Evolutionary conservation across 1,140 invertebrate genomes (phyloP).

Genomic region (Globodera ellingtonae): DNA sequence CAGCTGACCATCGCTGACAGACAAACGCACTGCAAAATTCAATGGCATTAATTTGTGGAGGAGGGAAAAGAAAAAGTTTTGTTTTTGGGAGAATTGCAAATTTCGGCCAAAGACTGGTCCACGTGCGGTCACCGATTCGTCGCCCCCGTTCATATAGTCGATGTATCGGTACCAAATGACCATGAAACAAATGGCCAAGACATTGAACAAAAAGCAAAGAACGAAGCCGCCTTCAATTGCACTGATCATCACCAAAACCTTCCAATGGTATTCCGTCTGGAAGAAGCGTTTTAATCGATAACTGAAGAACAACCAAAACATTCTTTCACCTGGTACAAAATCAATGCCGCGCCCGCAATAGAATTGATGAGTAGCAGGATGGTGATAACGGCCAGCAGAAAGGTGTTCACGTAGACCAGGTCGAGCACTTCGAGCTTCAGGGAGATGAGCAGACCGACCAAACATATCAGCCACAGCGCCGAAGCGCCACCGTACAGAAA

Average conservation of each 20-base stretch:
- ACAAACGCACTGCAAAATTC: constrained; percentile 49
- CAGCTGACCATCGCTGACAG: constrained; percentile 36
- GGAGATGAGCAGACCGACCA: constrained; percentile 54
- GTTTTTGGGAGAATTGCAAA: not conserved
- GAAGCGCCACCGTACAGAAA: constrained; percentile 49
- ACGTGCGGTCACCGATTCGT: constrained; percentile 49
- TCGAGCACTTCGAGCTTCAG: constrained; percentile 57
- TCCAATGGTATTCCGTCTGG: constrained; percentile 54
- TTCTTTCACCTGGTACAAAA: constrained; percentile 60
- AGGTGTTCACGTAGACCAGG: constrained; percentile 59
- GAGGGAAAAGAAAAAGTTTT: not conserved
- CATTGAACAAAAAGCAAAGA: constrained; percentile 49
- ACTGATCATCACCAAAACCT: constrained; percentile 45
- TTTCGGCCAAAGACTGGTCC: constrained; percentile 8
- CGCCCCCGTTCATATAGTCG: constrained; percentile 57
- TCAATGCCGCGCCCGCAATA: constrained; percentile 45
- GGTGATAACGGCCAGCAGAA: constrained; percentile 50
- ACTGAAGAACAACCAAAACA: constrained; percentile 21
- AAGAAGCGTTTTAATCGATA: not conserved
- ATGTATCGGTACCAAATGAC: constrained; percentile 64
- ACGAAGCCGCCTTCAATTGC: constrained; percentile 52
- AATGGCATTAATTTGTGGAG: not conserved
- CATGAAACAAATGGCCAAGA: constrained; percentile 47
- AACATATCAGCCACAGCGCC: constrained; percentile 55
- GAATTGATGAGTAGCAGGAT: constrained; percentile 55